phyloP scores from a whole-genome alignment of 2,113 vertebrate species.

The Neogale vison region DNA sequence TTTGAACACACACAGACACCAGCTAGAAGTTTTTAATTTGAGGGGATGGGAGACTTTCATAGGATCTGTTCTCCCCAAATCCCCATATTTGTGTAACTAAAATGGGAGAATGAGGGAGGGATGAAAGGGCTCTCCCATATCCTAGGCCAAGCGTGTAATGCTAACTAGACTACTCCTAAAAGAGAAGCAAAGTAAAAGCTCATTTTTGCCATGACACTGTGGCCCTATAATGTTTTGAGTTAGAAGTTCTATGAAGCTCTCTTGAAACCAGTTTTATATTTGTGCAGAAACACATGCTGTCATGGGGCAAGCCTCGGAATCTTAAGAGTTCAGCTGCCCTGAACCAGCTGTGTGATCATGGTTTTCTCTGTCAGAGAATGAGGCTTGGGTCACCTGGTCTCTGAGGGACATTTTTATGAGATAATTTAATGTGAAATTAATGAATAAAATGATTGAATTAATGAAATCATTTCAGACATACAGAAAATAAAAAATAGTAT shows the following conservation, averaged over 20 bases:
- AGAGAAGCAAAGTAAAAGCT: background rate
- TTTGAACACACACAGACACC: background rate
- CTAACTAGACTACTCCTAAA: background rate
- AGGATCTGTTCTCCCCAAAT: background rate
- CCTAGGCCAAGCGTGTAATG: background rate
- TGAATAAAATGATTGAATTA: background rate
- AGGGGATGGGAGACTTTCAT: background rate
- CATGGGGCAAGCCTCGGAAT: background rate
- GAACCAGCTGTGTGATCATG: background rate
- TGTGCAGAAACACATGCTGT: background rate
- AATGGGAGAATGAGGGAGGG: too few species aligned
- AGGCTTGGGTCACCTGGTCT: background rate
- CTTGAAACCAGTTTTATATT: background rate
- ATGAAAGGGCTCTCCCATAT: background rate
- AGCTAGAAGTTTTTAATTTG: background rate
- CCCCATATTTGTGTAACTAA: background rate
- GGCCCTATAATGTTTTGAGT: background rate
- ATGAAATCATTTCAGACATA: constrained; percentile 44
- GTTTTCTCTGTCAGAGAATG: background rate
- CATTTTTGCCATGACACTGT: background rate
- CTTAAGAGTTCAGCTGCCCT: background rate
- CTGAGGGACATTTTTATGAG: background rate
- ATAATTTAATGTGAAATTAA: background rate
- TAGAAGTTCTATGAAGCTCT: background rate
- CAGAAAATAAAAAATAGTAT: background rate